Conservation (phyloP, 2,888 invertebrate genomes). For the Troides aeacus region DNA sequence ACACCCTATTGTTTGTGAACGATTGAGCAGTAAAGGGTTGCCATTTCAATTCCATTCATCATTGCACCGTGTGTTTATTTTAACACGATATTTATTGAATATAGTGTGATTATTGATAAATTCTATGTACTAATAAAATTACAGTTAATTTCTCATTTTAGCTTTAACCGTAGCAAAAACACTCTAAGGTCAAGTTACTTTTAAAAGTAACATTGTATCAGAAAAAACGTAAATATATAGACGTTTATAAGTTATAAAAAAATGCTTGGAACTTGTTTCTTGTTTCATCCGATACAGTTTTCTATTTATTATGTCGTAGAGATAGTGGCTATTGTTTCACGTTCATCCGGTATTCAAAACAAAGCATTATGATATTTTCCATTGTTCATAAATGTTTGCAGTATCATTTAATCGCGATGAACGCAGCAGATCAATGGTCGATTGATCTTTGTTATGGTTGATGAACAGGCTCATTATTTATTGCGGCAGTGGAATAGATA, state of each 20-base stretch:
- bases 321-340: not conserved
- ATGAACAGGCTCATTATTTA: not conserved
- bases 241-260: not conserved
- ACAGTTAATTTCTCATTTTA: no score
- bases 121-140: no score
- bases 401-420: not conserved
- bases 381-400: constrained; percentile 18
- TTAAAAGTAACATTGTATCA: no score
- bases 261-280: not conserved
- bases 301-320: not conserved
- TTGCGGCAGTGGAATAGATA: not conserved
- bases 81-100: no score
- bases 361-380: constrained; percentile 10
- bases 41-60: no score
- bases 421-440: not conserved
- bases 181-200: no score
- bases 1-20: no score
- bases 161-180: no score
- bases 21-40: no score
- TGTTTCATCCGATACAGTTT: not conserved
- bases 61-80: no score
- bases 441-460: not conserved
- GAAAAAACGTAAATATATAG: not conserved
- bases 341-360: constrained; percentile 12
- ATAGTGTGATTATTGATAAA: no score